Evolutionary conservation across 1,140 invertebrate species (phyloP).

Genomic region (Antheraea mylitta): DNA sequence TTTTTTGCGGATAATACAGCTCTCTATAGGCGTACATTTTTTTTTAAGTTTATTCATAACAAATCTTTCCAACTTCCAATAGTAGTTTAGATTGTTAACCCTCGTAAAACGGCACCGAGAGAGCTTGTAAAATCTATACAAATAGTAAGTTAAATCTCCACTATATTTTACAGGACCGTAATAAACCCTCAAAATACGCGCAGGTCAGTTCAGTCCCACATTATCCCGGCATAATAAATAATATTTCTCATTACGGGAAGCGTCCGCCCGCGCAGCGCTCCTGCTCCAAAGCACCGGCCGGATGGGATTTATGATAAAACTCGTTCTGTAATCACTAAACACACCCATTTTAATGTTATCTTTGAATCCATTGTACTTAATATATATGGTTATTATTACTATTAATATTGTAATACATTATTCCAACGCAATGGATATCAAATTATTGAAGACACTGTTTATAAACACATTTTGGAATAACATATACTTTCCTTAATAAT

Average conservation of each 20-base stretch:
- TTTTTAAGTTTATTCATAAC: too few relatives aligned
- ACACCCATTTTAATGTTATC: neutral
- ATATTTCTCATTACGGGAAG: constrained; percentile 41
- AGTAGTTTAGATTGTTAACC: too few relatives aligned
- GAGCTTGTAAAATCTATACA: neutral
- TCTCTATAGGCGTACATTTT: too few relatives aligned
- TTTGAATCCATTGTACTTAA: neutral
- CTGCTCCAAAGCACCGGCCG: constrained; percentile 9
- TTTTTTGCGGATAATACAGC: too few relatives aligned
- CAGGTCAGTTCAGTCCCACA: constrained; percentile 19
- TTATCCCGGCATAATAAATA: constrained; percentile 39
- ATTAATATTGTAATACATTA: too few relatives aligned
- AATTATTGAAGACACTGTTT: too few relatives aligned
- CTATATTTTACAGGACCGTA: constrained; percentile 12
- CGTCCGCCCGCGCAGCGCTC: neutral
- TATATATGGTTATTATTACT: too few relatives aligned
- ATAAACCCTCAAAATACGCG: constrained; percentile 26
- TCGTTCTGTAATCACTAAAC: constrained; percentile 15
- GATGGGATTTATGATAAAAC: constrained; percentile 28
- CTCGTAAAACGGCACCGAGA: too few relatives aligned
- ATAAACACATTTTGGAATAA: too few relatives aligned
- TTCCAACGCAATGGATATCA: too few relatives aligned
- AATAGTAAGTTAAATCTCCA: neutral
- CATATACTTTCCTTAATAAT: too few relatives aligned
- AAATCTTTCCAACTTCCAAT: too few relatives aligned